Evolutionary conservation across 2,888 invertebrate genomes (phyloP).

Genomic region (Papilio elwesi): DNA sequence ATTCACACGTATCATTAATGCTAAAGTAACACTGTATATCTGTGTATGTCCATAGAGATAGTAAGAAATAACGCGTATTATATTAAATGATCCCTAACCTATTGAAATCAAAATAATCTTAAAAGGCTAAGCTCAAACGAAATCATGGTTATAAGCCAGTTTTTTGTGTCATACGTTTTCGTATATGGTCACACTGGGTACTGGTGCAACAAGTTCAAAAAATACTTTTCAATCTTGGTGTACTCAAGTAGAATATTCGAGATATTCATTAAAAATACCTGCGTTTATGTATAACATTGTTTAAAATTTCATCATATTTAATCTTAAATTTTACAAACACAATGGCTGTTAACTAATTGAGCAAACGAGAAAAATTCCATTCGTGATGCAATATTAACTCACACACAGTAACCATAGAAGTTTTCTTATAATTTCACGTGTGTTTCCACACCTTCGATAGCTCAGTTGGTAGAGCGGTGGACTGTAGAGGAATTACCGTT

Average conservation of each 20-base stretch:
- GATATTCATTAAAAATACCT: neutral
- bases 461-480: conserved; percentile 79
- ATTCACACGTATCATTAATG: too few species aligned
- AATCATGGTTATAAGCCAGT: too few species aligned
- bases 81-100: too few species aligned
- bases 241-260: neutral
- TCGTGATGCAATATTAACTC: conserved; percentile 3
- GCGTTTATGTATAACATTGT: too few species aligned
- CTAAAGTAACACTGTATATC: too few species aligned
- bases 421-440: neutral
- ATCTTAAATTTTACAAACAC: neutral
- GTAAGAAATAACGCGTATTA: too few species aligned
- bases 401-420: neutral
- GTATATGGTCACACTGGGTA: too few species aligned
- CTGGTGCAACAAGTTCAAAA: neutral
- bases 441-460: conserved; percentile 63
- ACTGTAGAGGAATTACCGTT: conserved; percentile 57
- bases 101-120: too few species aligned
- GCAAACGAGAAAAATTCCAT: conserved; percentile 13
- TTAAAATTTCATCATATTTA: conserved; percentile 8
- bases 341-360: conserved; percentile 15
- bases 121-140: too few species aligned
- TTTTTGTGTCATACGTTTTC: too few species aligned
- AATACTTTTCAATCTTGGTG: neutral
- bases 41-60: too few species aligned